Percentiles rank a stretch among this genome's conserved stretches.
phyloP scores from a whole-genome alignment of 1,140 invertebrate species.

The Pachyrhynchus sulphureomaculatus region DNA sequence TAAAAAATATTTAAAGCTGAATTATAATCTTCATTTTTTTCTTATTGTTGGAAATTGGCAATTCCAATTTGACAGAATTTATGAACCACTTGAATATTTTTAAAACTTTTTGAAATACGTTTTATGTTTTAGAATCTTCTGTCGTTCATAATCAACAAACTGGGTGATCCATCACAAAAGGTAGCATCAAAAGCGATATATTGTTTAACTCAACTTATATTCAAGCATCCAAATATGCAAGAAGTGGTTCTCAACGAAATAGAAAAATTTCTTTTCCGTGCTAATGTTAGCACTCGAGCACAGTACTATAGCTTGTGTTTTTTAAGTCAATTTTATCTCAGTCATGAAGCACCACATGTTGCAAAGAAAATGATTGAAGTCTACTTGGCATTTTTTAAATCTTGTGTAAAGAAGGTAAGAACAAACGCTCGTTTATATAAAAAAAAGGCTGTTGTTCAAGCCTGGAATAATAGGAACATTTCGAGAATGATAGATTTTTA shows the following conservation, averaged over 20 bases:
- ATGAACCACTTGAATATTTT: too few species aligned
- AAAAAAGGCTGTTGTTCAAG: too few species aligned
- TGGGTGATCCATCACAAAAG: conserved; percentile 89
- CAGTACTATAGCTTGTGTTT: conserved; percentile 95
- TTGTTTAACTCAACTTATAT: conserved; percentile 81
- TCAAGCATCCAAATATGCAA: conserved; percentile 91
- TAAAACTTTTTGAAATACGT: too few species aligned
- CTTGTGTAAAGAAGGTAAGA: conserved; percentile 76
- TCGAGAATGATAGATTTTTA: too few species aligned
- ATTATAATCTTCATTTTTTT: too few species aligned
- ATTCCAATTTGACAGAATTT: too few species aligned
- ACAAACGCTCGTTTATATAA: too few species aligned
- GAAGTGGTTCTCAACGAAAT: conserved; percentile 81
- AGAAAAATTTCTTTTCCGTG: conserved; percentile 83
- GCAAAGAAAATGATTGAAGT: conserved; percentile 82
- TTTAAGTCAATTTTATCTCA: conserved; percentile 77
- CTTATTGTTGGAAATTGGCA: too few species aligned
- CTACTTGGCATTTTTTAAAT: conserved; percentile 97
- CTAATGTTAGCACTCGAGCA: conserved; percentile 79
- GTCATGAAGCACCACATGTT: conserved; percentile 70
- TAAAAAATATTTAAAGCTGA: too few species aligned
- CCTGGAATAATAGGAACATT: too few species aligned
- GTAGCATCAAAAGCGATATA: conserved; percentile 85
- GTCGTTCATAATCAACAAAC: conserved; percentile 85
- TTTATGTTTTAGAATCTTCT: conserved; percentile 75